Base-by-base conservation (phyloP, 2,797 vertebrate genomes). In the Limnodromus scolopaceus region DNA sequence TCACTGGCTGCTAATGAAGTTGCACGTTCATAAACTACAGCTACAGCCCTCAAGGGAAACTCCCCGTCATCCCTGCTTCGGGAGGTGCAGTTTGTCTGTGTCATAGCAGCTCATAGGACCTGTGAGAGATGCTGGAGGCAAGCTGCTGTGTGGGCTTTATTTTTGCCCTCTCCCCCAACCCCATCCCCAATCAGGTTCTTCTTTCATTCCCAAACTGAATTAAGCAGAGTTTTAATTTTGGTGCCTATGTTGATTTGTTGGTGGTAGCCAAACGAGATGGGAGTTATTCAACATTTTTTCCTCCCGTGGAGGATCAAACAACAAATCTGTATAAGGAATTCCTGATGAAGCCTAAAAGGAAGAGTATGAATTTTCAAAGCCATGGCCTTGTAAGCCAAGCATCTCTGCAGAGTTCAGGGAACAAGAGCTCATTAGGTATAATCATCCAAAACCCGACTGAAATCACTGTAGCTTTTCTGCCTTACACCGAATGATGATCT, bases 161-260 rank as follows among this genome's bases (percentile, higher is more conserved):
- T 95, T 92, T 88, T 77, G 49, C 92, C 19, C 49, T 14, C 12
- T 30, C 17, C 13, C 5, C 38, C n/a, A 34, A 36, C 39, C 49
- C 22, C 30, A 5, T 16, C 82, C 27, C 25, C 24, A 12, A 68
- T 68, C 69, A 93, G 54, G 63, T 96, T 94, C 80, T 96, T 94
- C 84, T 96, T 97, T 95, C 79, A 45, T 95, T 97, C 93, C 89
- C 79, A 96, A 95, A 96, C 94, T 96, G 90, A 97, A 97, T 39
- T 69, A 91, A 96, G 79, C 86, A 53, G 36, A 89, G 49, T 91
- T 97, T 96, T 97, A 90, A 93, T 95, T 89, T 87, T 5, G 4
- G 36, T 96, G 92, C 55, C 60, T 87, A 19, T 84, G 83, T 88
- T 75, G 95, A 97, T 97, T 97, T 97, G 93, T 87, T 69, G 36